Evolutionary conservation across 2,888 invertebrate genomes (phyloP), one percentile per base, ranked within the genome.

Genomic region (Drosophila rellima): DNA sequence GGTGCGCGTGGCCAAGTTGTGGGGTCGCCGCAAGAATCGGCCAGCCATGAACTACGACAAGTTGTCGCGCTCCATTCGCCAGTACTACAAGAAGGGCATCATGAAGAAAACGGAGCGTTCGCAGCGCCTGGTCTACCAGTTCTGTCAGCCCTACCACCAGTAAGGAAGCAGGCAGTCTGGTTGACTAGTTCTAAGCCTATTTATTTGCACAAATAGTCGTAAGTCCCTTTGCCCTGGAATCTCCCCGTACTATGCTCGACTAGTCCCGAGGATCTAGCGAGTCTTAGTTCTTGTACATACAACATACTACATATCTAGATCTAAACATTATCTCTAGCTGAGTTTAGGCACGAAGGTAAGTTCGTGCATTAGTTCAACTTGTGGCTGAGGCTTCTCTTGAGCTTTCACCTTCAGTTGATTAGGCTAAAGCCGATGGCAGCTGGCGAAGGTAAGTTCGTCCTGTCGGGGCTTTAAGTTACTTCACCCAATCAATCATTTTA

Each of bases 11-110:
- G 99, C 99, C n/a, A 95, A 97, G 82, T 95, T 98, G 59, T 99
- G 99, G 99, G 99, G 99, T 70, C 96, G 97, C 89, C 95, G 99
- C 78, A 99, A 99, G 93, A 99, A 99, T 94, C 95, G 99, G 10
- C 98, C 99, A 0, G 98, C 98, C 29, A 99, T 99, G 99, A 99
- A 99, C 94, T 99, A 99, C 93, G 99, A 99, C 94, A 99, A 99
- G 93, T 94, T 99, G 51, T 98, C 98, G 76, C 95, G 99, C 62
- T 99, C 98, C 82, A 98, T 99, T 91, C 94, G 99, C 55, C 99
- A 99, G 93, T 99, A 99, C 94, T 99, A 99, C 95, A 99, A 99
- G 93, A 99, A 99, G 93, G 98, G 98, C 62, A 99, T 99, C 92
- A 98, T 99, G 97, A 98, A 98, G 95, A 99, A 99, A 93, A 99